Evolutionary conservation across 2,888 invertebrate genomes (phyloP).

Genomic region (Steinernema carpocapsae): DNA sequence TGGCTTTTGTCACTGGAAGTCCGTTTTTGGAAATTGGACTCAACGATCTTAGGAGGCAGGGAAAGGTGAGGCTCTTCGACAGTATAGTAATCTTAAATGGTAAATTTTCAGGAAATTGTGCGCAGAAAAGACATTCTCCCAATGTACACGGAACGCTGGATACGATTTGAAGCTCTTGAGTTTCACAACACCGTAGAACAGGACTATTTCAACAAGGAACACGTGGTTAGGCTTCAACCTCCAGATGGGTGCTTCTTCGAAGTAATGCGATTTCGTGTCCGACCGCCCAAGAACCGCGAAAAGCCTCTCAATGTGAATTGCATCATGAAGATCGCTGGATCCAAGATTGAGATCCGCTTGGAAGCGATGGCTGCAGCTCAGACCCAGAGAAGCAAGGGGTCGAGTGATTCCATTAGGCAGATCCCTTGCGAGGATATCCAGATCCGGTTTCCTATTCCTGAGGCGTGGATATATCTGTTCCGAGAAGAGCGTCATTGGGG

Average conservation of each 20-base stretch:
- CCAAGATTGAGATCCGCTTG: constrained; percentile 84
- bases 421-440: constrained; percentile 93
- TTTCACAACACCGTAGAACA: constrained; percentile 93
- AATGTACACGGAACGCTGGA: constrained; percentile 95
- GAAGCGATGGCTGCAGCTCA: constrained; percentile 88
- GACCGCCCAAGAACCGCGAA: constrained; percentile 92
- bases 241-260: constrained; percentile 68
- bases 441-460: constrained; percentile 90
- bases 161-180: constrained; percentile 88
- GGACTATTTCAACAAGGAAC: constrained; percentile 75
- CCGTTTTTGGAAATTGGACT: constrained; percentile 94
- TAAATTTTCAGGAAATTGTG: no score
- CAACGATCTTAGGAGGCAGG: constrained; percentile 78
- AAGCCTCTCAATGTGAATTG: constrained; percentile 92
- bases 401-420: constrained; percentile 90
- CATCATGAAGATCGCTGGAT: constrained; percentile 71
- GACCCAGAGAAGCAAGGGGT: constrained; percentile 76
- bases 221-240: constrained; percentile 69
- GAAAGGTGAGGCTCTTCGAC: no score
- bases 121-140: constrained; percentile 98
- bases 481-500: constrained; percentile 88
- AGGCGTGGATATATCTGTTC: constrained; percentile 98
- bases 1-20: constrained; percentile 94
- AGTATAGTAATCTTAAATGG: no score
- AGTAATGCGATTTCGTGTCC: constrained; percentile 75